phyloP scores from a whole-genome alignment of 2,888 invertebrate genomes.

The Eupithecia abbreviata region DNA sequence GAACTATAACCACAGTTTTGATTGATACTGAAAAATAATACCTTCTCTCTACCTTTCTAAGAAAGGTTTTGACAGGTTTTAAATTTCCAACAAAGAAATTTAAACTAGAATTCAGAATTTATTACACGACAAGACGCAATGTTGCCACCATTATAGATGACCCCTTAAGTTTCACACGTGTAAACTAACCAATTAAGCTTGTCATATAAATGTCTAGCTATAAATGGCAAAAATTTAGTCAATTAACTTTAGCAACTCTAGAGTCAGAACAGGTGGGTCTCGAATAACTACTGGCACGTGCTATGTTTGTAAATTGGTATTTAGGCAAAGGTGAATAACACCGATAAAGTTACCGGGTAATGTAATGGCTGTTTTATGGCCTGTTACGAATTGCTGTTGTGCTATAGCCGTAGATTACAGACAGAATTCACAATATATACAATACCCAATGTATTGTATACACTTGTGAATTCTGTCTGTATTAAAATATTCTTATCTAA shows the following conservation, averaged over 20 bases:
- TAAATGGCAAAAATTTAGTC: not conserved
- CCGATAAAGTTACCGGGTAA: not conserved
- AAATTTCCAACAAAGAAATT: no score
- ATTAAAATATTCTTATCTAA: no score
- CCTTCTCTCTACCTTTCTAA: no score
- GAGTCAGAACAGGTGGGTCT: not conserved
- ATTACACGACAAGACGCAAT: no score
- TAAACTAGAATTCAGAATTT: no score
- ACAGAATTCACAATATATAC: not conserved
- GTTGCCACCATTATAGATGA: no score
- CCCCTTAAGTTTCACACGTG: not conserved
- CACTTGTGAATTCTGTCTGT: no score
- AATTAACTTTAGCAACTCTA: slow-evolving; percentile 6
- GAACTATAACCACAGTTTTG: not conserved
- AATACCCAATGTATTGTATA: no score
- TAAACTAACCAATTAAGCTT: not conserved
- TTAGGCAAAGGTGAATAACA: slow-evolving; percentile 16
- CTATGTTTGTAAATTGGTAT: slow-evolving; percentile 3
- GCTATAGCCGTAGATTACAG: not conserved
- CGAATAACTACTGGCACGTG: not conserved
- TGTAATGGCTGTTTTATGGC: slow-evolving; percentile 6
- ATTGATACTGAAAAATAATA: not conserved
- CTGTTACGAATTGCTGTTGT: slow-evolving; percentile 6
- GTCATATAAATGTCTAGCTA: not conserved
- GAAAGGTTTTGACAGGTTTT: no score